Base-by-base conservation (phyloP, 2,797 vertebrate genomes). In the Chloroceryle amazona region DNA sequence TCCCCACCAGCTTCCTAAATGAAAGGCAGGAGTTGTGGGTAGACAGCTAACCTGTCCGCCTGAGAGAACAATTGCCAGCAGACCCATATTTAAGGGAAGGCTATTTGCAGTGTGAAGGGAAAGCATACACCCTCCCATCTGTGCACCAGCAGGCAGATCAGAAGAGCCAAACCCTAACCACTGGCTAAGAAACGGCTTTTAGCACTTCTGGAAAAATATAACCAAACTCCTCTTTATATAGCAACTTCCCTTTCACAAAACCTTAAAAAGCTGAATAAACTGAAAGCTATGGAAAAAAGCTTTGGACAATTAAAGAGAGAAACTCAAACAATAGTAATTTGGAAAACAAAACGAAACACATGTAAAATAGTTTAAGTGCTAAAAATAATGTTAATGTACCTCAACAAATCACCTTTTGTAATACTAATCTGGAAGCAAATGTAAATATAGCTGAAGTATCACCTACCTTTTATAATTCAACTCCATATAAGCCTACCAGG, bases 61-160 rank as follows among this genome's bases (percentile, higher is more conserved):
- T 72, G 80, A 71, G 60, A 91, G 75, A 60, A 62, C 81, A 89
- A 65, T 47, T 89, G 71, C 67, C 81, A 85, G 71, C 57, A 92
- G 42, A 35, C 7, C 16, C 26, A 28, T 42, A 78, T 60, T 54
- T 25, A 81, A 54, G 78, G 46, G 70, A 58, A 58, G 65, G 44
- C 57, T 68, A 55, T 78, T 92, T 85, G 73, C 87, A 81, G 74
- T 23, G 49, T 4, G 63, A 81, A 88, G 29, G 31, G 47, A 76
- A 81, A 49, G 58, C 61, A 37, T 4, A 39, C 41, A 52, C 28
- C 25, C 47, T 90, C 72, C 88, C 75, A 83, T 81, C 87, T 31
- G 33, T 31, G 80, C 62, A 81, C 70, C 63, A 73, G 44, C 67
- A 80, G 73, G 58, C 2, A 1, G 71, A 51, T 47, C 70, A 87